phyloP scores from a whole-genome alignment of 2,113 vertebrate genomes.

The Ranitomeya imitator region DNA sequence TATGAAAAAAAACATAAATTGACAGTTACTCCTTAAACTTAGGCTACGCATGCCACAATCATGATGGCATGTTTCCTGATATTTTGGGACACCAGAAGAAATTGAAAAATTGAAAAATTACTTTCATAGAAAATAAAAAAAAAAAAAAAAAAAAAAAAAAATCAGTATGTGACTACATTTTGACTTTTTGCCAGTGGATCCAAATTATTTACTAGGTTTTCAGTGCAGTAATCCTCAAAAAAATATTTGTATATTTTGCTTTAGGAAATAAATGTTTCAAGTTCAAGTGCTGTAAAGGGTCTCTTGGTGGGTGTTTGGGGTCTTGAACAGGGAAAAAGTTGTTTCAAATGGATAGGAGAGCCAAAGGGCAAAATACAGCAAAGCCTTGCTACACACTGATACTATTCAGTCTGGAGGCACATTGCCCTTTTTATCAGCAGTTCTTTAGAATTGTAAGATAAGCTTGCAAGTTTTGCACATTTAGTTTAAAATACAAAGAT shows the following conservation, averaged over 20 bases:
- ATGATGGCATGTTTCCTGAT: no score
- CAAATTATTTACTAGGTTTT: not conserved
- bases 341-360: no score
- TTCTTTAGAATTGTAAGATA: not conserved
- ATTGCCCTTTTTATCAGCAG: not conserved
- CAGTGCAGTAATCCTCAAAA: not conserved
- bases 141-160: no score
- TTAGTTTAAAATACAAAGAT: slow-evolving; percentile 10
- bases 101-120: not conserved
- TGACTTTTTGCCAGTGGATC: not conserved
- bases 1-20: no score
- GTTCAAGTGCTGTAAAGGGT: not conserved
- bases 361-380: not conserved
- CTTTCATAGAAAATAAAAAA: not conserved
- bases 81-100: not conserved
- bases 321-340: not conserved
- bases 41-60: no score
- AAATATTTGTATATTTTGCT: not conserved
- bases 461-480: slow-evolving; percentile 5
- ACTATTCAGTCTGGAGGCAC: not conserved
- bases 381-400: not conserved
- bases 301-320: not conserved
- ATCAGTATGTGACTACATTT: not conserved
- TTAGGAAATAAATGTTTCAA: not conserved
- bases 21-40: no score